Evolutionary conservation across 2,888 invertebrate genomes (phyloP).

Genomic region (Monochamus alternatus): DNA sequence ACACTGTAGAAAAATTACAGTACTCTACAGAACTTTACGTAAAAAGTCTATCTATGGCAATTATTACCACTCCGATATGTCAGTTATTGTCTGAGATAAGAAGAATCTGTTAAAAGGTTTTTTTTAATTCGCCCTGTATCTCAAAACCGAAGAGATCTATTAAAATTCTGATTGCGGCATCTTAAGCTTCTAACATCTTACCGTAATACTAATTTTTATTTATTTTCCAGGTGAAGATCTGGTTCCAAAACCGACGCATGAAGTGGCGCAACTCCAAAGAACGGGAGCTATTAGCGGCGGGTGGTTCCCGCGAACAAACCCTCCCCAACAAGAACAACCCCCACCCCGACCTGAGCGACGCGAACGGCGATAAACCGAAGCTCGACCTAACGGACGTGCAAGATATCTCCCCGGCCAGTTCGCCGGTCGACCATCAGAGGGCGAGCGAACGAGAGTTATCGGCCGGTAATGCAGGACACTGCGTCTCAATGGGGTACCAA

Average conservation of each 20-base stretch:
- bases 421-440: constrained; percentile 64
- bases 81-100: too few species aligned
- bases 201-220: too few species aligned
- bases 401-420: constrained; percentile 73
- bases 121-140: too few species aligned
- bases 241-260: constrained; percentile 99
- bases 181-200: too few species aligned
- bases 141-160: too few species aligned
- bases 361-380: constrained; percentile 85
- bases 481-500: constrained; percentile 59
- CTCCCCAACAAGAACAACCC: constrained; percentile 97
- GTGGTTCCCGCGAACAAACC: constrained; percentile 95
- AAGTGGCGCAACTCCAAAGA: constrained; percentile 99
- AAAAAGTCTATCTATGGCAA: too few species aligned
- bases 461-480: constrained; percentile 41
- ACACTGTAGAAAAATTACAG: too few species aligned
- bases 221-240: constrained; percentile 83
- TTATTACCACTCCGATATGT: too few species aligned
- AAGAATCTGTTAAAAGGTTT: too few species aligned
- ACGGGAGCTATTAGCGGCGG: constrained; percentile 92
- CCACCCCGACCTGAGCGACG: constrained; percentile 94
- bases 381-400: constrained; percentile 75
- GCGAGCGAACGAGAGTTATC: constrained; percentile 43
- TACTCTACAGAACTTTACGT: too few species aligned
- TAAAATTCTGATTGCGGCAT: too few species aligned